Evolutionary conservation across 2,113 vertebrate species (phyloP).

Genomic region (Labeo catla): DNA sequence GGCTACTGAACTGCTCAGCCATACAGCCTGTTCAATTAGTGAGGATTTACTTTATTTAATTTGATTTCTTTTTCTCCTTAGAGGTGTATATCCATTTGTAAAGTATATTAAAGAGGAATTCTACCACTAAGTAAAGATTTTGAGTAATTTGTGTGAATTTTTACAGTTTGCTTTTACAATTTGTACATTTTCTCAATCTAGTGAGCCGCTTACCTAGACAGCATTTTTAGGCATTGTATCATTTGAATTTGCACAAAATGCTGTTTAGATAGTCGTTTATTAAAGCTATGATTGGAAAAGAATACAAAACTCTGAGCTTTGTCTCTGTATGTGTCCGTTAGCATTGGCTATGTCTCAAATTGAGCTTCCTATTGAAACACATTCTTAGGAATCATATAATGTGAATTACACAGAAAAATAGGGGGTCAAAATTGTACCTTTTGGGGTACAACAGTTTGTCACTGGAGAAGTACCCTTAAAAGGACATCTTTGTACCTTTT

Average conservation of each 20-base stretch:
- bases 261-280: neutral
- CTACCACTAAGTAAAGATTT: conserved; percentile 23
- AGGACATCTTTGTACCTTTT: too few species aligned
- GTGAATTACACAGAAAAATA: neutral
- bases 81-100: conserved; percentile 58
- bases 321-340: neutral
- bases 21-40: conserved; percentile 36
- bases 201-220: neutral
- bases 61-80: conserved; percentile 29
- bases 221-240: neutral
- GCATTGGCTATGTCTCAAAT: neutral
- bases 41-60: conserved; percentile 39
- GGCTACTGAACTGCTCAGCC: conserved; percentile 49
- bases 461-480: too few species aligned
- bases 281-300: neutral
- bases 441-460: too few species aligned
- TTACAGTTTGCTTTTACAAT: neutral
- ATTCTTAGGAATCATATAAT: neutral
- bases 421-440: too few species aligned
- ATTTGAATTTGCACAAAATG: neutral
- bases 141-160: neutral
- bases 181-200: neutral
- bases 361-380: neutral
- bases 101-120: conserved; percentile 57
- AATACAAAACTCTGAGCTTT: neutral